Evolutionary conservation across 2,113 vertebrate species (phyloP), one percentile per base, ranked within the genome.

Genomic region (Cyanoramphus novaezelandiae): DNA sequence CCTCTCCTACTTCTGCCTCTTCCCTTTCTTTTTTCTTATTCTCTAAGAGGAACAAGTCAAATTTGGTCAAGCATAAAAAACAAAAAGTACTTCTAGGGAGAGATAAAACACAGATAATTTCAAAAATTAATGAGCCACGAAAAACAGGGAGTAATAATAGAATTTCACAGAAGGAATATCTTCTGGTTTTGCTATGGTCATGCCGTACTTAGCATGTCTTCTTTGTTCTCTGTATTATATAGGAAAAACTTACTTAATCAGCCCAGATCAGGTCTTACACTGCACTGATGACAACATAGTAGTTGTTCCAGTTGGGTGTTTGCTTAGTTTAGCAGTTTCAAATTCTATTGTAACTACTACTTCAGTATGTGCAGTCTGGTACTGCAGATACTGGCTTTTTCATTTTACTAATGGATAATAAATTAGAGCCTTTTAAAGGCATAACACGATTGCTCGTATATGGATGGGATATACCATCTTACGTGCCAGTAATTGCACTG

Each of bases 101-200:
- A 95, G 15, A 53, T 41, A 49, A 88, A 82, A 46, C 31, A 88
- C 77, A 19, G 17, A 88, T 88, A 85, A 43, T 75, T 71, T 87
- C 8, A 95, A 91, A 93, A 92, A 78, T 77, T 88, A 90, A 91
- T 88, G 23, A 95, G 35, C 39, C 17, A 17, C 35, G 84, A 37
- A 67, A 92, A 82, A 63, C 20, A 27, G 65, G 18, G 27, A 53
- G 21, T 33, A 90, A 92, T 24, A 94, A 81, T 21, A 69, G 9
- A 70, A 81, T 84, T 59, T 84, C 5, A 31, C 10, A 3, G 50
- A 86, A 71, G 21, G 11, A 75, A 8, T 68, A 43, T 15, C 33
- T 94, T 92, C 46, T 86, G 46, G 4, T 63, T 92, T 70, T 74
- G 31, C 46, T 63, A 1, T 37, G 15, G 13, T 80, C n/a, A 33